Evolutionary conservation across 2,888 invertebrate species (phyloP), one percentile per base, ranked within the genome.

Genomic region (Ennomos fuscantarius): DNA sequence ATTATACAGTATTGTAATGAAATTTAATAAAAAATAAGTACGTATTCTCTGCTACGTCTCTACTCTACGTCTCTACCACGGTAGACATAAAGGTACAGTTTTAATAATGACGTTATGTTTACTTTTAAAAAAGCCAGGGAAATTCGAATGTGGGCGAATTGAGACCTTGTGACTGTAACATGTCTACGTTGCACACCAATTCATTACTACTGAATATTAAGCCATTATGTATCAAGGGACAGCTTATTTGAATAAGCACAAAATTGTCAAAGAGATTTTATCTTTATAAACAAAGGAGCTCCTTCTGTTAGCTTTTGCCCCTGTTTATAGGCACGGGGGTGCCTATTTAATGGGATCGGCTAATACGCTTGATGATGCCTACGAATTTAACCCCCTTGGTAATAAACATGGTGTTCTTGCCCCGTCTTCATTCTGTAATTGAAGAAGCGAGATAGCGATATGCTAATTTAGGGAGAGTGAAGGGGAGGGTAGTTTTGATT

Each of bases 201-300:
- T 67, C 63, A 65, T 63, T 59, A 68, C 81, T 78, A 78, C 78
- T 74, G 72, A 76, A 83, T 81, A 87, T 87, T 84, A 87, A 84
- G 81, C 81, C 79, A 84, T 88, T 86, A 88, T 85, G 81, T 86
- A 82, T 77, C 81, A 81, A 74, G 90, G 90, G 89, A 82, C 80
- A 78, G 76, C 79, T 81, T 89, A 90, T 91, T 91, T 92, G 90
- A 90, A 91, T 92, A 87, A 90, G 86, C 89, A 82, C 85, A 91
- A 90, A 67, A 91, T 91, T 92, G 89, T 92, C 91, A 92, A 92
- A 92, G 91, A 91, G 91, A 92, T 91, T 87, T 89, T 91, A 90
- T 91, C 91, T 86, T 81, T 78, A 83, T 88, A 91, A 88, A 91
- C 91, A 92, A 92, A 91, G 88, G 84, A 80, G 86, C 72, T 81